phyloP scores from a whole-genome alignment of 2,797 vertebrate species.

The Distichodus sexfasciatus region DNA sequence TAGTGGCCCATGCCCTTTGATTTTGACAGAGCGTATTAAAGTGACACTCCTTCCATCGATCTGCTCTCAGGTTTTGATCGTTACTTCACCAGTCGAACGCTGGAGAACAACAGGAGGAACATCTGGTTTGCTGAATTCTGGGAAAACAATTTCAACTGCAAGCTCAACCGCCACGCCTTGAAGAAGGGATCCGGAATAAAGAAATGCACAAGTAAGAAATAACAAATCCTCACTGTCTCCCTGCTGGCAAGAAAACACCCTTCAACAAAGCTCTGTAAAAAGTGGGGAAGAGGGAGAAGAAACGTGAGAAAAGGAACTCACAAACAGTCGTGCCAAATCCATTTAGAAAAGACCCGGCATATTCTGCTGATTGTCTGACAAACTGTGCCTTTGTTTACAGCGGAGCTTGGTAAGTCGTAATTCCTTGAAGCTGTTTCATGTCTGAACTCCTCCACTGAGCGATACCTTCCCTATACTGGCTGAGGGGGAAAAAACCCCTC shows the following conservation, averaged over 20 bases:
- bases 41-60: constrained; percentile 42
- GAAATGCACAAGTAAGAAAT: constrained; percentile 99
- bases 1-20: constrained; percentile 14
- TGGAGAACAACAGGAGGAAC: constrained; percentile 98
- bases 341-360: constrained; percentile 39
- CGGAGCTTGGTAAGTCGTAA: constrained; percentile 31
- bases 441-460: constrained; percentile 26
- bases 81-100: constrained; percentile 94
- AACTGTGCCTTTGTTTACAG: constrained; percentile 28
- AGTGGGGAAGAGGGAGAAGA: constrained; percentile 1
- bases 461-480: constrained; percentile 1
- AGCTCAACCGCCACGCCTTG: constrained; percentile 91
- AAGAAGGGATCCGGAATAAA: constrained; percentile 93
- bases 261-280: constrained; percentile 56
- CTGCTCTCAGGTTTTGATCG: constrained; percentile 87
- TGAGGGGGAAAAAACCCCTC: constrained; percentile 15
- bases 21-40: constrained; percentile 40
- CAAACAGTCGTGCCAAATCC: constrained; percentile 33
- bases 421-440: constrained; percentile 24
- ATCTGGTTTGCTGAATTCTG: constrained; percentile 99
- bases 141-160: constrained; percentile 99
- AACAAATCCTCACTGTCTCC: constrained; percentile 65
- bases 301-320: not conserved
- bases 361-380: constrained; percentile 20
- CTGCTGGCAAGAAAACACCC: constrained; percentile 36